Percentiles rank a stretch among this genome's conserved stretches.
phyloP scores from a whole-genome alignment of 2,797 vertebrate genomes.

The Clamator glandarius region DNA sequence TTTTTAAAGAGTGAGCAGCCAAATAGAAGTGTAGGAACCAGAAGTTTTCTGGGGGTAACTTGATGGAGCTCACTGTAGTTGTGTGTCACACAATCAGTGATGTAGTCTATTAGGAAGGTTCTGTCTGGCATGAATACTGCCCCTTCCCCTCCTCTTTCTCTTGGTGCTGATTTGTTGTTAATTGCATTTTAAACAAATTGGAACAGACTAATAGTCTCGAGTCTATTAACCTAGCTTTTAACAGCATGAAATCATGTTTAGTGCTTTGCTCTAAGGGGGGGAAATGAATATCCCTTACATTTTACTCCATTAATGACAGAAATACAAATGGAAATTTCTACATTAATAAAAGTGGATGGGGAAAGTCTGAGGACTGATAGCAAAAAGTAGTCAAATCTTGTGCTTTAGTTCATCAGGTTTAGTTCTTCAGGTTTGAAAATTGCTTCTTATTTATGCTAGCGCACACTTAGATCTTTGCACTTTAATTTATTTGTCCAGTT shows the following conservation, averaged over 20 bases:
- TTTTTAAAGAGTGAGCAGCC: background rate
- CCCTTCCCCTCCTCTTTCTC: background rate
- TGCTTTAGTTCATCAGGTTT: background rate
- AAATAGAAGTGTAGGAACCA: background rate
- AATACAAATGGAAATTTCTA: background rate
- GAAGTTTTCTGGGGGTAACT: background rate
- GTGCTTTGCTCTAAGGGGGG: background rate
- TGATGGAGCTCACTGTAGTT: background rate
- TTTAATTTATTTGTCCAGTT: background rate
- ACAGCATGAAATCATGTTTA: slow-evolving; percentile 15
- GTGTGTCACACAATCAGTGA: accelerated
- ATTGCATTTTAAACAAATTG: slow-evolving; percentile 3
- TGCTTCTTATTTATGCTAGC: background rate
- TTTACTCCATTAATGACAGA: background rate
- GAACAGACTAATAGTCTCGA: background rate
- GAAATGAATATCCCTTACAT: background rate
- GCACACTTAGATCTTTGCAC: background rate
- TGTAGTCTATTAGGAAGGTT: background rate
- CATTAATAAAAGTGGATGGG: background rate
- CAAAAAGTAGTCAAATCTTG: background rate
- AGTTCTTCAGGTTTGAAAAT: background rate
- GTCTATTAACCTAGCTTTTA: slow-evolving; percentile 21
- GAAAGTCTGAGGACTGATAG: background rate
- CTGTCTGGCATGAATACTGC: background rate
- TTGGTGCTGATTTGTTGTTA: background rate